Percentiles rank a stretch among this genome's conserved stretches.
phyloP scores from a whole-genome alignment of 2,888 invertebrate genomes.

The Bhutanitis thaidina region DNA sequence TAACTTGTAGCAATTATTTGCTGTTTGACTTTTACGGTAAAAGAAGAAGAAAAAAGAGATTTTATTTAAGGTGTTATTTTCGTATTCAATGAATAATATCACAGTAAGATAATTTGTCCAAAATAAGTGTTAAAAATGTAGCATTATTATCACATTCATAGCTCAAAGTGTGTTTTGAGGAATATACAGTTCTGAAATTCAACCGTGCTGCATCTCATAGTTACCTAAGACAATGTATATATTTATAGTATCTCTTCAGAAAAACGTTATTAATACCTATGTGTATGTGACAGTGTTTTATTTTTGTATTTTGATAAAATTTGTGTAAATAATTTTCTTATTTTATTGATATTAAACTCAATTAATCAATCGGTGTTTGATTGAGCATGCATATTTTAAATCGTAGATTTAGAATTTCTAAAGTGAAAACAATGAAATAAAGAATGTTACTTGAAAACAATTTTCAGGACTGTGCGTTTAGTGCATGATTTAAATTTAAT shows the following conservation, averaged over 20 bases:
- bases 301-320: slow-evolving; percentile 80
- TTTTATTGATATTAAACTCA: slow-evolving; percentile 80
- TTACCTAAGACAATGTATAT: slow-evolving; percentile 47
- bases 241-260: slow-evolving; percentile 52
- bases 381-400: slow-evolving; percentile 6
- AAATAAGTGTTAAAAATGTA: slow-evolving; percentile 31
- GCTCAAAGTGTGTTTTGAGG: slow-evolving; percentile 33
- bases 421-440: too few species aligned
- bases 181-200: slow-evolving; percentile 30
- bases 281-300: slow-evolving; percentile 78
- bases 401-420: too few species aligned
- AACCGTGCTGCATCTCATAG: slow-evolving; percentile 38
- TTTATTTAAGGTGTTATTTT: slow-evolving; percentile 27
- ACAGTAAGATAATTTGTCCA: slow-evolving; percentile 30
- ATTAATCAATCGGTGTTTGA: slow-evolving; percentile 58
- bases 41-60: slow-evolving; percentile 21
- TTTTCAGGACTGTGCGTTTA: too few species aligned
- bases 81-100: slow-evolving; percentile 18
- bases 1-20: neutral
- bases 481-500: too few species aligned
- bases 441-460: too few species aligned
- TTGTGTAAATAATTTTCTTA: slow-evolving; percentile 79
- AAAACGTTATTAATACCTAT: slow-evolving; percentile 53
- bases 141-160: slow-evolving; percentile 33
- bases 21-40: slow-evolving; percentile 20